These are phyloP conservation scores for Epizoanthus rinbou DNA, from an alignment of 92 coral and sea anemone species.

Conservation along the genomic window DNA sequence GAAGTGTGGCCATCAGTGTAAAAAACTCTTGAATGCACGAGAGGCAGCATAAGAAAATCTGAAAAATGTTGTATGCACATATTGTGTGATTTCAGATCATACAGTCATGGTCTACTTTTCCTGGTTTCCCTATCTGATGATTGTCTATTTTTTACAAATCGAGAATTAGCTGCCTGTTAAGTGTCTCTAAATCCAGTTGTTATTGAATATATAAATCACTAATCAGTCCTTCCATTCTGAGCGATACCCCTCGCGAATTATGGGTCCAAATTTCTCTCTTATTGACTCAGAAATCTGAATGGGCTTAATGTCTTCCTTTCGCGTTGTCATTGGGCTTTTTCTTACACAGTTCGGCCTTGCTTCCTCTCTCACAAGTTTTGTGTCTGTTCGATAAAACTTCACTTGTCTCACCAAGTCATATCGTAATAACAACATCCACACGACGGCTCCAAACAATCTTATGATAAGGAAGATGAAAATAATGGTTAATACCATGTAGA, in stretches of 20 bases:
- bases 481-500: slow-evolving; percentile 62
- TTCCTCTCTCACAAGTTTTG: slow-evolving; percentile 16
- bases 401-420: slow-evolving; percentile 78
- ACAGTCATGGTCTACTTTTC: too few relatives aligned
- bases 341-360: not conserved
- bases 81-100: too few relatives aligned
- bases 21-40: too few relatives aligned
- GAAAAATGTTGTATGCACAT: too few relatives aligned
- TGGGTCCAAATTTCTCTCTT: slow-evolving; percentile 54
- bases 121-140: too few relatives aligned
- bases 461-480: slow-evolving; percentile 60
- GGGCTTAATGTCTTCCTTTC: slow-evolving; percentile 25
- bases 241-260: slow-evolving; percentile 34
- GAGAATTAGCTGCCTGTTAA: too few relatives aligned
- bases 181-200: too few relatives aligned
- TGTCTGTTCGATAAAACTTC: slow-evolving; percentile 51
- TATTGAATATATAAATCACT: too few relatives aligned
- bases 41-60: too few relatives aligned
- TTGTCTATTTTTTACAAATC: too few relatives aligned
- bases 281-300: slow-evolving; percentile 56
- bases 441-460: slow-evolving; percentile 48
- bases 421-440: slow-evolving; percentile 51
- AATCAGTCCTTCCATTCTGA: slow-evolving; percentile 36
- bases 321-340: not conserved
- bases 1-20: too few relatives aligned